Base-by-base conservation (phyloP, 1,140 invertebrate species). In the Mercenaria mercenaria region DNA sequence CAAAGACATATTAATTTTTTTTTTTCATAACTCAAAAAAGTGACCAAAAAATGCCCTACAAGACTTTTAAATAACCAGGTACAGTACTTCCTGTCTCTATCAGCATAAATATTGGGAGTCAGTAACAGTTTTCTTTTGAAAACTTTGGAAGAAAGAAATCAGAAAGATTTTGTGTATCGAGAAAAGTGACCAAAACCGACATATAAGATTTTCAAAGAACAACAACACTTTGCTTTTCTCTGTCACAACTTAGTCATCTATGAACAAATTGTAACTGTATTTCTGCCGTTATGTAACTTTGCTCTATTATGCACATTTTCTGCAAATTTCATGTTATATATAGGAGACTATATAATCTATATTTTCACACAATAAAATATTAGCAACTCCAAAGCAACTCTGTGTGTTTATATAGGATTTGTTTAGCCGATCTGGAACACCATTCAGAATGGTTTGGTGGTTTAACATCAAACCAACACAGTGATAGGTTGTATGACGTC, bases 291-390 rank as follows among this genome's bases (percentile, higher is more conserved):
- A 13, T 56, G 20, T 56, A 56, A 11, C 52, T 56, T 56, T 10
- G 52, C 52, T 20, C 15, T 23, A 20, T 56, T 56, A 47, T 23
- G n/a, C n/a, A 56, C 15, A 20, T 13, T 56, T 20, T 56, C 20
- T 56, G n/a, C n/a, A 20, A 8, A 10, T 56, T 56, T 20, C n/a
- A 56, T 2, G 20, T 20, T 20, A 47, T 3, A 13, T 56, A 20
- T 23, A 13, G 15, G 15, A 23, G 15, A 20, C n/a, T 56, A 56
- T 23, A 20, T 20, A 20, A 20, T 20, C 52, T 56, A 23, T 56
- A 56, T 56, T 56, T 56, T 56, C 52, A 56, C 52, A 56, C 52
- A 56, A 56, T 56, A 56, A 56, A 56, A 56, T 56, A 56, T 56
- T 13, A 11, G 52, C 3, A 56, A 8, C 3, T 56, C n/a, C 8